Base-by-base conservation (phyloP, 2,113 vertebrate species). In the Ariopsis seemanni region DNA sequence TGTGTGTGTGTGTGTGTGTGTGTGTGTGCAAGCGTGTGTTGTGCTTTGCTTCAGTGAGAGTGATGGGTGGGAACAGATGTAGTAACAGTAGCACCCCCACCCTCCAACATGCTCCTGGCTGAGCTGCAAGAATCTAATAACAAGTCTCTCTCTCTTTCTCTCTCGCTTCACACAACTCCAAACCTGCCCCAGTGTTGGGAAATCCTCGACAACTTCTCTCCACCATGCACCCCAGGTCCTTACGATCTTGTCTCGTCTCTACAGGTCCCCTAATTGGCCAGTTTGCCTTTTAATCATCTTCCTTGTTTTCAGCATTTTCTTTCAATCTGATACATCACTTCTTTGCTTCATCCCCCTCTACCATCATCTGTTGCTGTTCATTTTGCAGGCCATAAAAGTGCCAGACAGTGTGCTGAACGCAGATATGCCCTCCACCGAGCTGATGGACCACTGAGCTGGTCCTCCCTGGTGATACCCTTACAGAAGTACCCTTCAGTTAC, bases 31-130 rank as follows among this genome's bases (percentile, higher is more conserved):
- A 34, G 34, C 34, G 85, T 87, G 88, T 42, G 42, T 42, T 42
- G 42, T 42, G 42, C 42, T 75, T 81, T 30, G 71, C 53, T 84
- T 74, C 30, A 89, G 91, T 90, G 88, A 86, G 91, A 88, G 84
- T 93, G 94, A 94, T 85, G 91, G 89, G 84, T 90, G 74, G 90
- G 90, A 93, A 91, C 94, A 94, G 94, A 94, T 94, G 93, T 91
- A 92, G 91, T 91, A 93, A 92, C 92, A 92, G 91, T 92, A 92
- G 90, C 93, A 55, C 80, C 74, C 55, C 25, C 78, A 84, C 82
- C 42, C 84, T 81, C 81, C 34, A 87, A 88, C 85, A 86, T 82
- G 88, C 89, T 91, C 86, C 53, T 71, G 42, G 87, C 71, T 60
- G 63, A 80, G 57, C 71, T 79, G 89, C 50, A 67, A 85, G 90